Evolutionary conservation across 2,797 vertebrate genomes (phyloP).

Genomic region (Xenops minutus): DNA sequence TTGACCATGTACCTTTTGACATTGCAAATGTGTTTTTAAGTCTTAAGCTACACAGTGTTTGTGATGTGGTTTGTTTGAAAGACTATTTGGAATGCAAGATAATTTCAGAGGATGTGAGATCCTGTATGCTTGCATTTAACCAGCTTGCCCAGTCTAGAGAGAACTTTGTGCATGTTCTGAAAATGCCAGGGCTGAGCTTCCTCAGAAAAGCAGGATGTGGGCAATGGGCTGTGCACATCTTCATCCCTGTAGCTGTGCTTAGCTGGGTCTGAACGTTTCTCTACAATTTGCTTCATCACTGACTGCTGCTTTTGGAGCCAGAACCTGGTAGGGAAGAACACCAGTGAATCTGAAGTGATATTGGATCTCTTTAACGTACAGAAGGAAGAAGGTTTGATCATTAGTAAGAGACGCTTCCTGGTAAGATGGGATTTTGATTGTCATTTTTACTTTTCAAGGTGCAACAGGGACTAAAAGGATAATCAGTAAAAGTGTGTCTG

Average conservation of each 20-base stretch:
- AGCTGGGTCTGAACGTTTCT: neutral
- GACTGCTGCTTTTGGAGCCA: neutral
- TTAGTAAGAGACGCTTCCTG: neutral
- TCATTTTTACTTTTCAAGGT: neutral
- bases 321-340: neutral
- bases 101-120: neutral
- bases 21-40: neutral
- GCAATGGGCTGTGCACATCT: neutral
- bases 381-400: neutral
- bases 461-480: neutral
- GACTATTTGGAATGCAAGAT: neutral
- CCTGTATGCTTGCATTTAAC: neutral
- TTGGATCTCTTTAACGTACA: neutral
- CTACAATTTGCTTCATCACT: accelerated
- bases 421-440: neutral
- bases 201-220: neutral
- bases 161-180: neutral
- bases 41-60: neutral
- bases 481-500: neutral
- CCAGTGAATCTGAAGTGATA: neutral
- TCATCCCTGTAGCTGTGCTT: neutral
- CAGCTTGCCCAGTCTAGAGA: neutral
- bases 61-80: neutral
- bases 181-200: neutral
- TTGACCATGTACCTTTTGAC: neutral